These are phyloP conservation scores for Xyliphius kryptos DNA, from an alignment of 2,113 vertebrate species.

Conservation along the genomic window DNA sequence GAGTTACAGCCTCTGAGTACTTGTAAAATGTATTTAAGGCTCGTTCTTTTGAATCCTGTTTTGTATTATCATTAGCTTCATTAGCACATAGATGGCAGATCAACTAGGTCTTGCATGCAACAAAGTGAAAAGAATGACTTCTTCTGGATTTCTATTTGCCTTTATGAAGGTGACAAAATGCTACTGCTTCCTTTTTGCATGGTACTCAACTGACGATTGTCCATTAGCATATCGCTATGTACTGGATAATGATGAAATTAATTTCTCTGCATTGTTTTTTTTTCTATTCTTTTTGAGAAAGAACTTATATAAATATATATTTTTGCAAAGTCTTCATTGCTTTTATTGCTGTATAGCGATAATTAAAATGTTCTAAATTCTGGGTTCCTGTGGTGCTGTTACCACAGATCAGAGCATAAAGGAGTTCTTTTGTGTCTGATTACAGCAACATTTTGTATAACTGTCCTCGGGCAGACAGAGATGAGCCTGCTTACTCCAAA, in stretches of 20 bases:
- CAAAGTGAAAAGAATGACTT: constrained; percentile 33
- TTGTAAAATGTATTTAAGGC: no score
- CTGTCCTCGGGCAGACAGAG: no score
- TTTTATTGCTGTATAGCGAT: constrained; percentile 65
- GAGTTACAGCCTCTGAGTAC: constrained; percentile 8
- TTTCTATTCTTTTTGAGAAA: constrained; percentile 49
- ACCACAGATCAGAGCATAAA: constrained; percentile 46
- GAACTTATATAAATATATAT: constrained; percentile 68
- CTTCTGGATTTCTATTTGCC: constrained; percentile 34
- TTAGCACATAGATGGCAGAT: constrained; percentile 49
- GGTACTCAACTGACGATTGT: constrained; percentile 52
- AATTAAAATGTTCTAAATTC: constrained; percentile 47
- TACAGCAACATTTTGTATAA: no score
- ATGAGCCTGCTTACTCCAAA: no score
- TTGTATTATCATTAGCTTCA: constrained; percentile 38
- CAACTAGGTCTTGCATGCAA: constrained; percentile 57
- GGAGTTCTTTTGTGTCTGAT: constrained; percentile 34
- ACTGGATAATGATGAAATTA: constrained; percentile 58
- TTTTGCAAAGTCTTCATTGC: constrained; percentile 71
- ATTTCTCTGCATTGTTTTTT: constrained; percentile 55
- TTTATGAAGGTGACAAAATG: constrained; percentile 38
- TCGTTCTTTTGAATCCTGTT: constrained; percentile 30
- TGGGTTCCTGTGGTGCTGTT: constrained; percentile 38
- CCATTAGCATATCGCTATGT: constrained; percentile 60
- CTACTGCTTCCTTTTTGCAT: constrained; percentile 59